Evolutionary conservation across 2,888 invertebrate genomes (phyloP), one percentile per base, ranked within the genome.

Genomic region (Chymomyza caudatula): DNA sequence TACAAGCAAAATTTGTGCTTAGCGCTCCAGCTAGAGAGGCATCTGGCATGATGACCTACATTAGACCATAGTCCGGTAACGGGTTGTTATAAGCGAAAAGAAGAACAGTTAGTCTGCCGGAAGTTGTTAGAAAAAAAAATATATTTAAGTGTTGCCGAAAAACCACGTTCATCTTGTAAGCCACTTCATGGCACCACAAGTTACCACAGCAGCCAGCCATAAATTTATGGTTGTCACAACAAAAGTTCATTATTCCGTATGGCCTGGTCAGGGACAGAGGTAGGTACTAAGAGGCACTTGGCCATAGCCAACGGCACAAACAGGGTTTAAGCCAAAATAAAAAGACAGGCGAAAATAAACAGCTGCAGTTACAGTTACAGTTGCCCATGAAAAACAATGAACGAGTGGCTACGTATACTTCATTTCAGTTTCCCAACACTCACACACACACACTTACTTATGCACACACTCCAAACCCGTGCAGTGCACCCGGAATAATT

Each of bases 201-300:
- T 5, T 25, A 25, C 5, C 6, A 11, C 29, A 37, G 29, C 29
- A 37, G 20, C 1, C 51, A 17, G 20, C 69, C 63, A 78, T 80
- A 80, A 81, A 81, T 81, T 81, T 68, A 63, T 71, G 72, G 77
- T 72, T 81, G 81, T 75, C 69, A 71, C 77, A 78, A 70, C 75
- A 77, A 81, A 77, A 81, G 78, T 80, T 81, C 78, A 81, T 80
- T 80, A 81, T 75, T 80, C 78, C 19, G 69, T 64, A 51, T 22
- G 52, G 51, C 29, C 11, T 47, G 19, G 47, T 20, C 22, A 17
- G 11, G 11, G 51, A 20, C 51, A 17, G 19, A 51, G 17, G 51
- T 17, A 17, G 8, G 19, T n/a, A n/a, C n/a, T n/a, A n/a, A 43
- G 17, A 20, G 19, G 17, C 5, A 19, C 17, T 13, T 51, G 19